A percentile compares a stretch with the other conserved stretches of the same genome.
Conservation (phyloP, 2,888 invertebrate genomes). For the Sinotaia quadrata region DNA sequence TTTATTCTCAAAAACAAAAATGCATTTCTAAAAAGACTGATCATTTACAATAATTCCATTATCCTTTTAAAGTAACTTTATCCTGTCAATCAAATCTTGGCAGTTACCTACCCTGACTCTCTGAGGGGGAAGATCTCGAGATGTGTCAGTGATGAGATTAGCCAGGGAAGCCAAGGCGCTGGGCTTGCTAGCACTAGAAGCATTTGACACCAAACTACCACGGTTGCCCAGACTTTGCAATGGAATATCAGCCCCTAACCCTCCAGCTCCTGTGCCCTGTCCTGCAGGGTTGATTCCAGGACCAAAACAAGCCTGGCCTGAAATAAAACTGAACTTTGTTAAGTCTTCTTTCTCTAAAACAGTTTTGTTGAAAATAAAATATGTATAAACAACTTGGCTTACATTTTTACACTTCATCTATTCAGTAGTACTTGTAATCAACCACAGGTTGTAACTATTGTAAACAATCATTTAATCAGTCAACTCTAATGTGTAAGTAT, state of each 20-base stretch:
- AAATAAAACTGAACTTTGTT: no score
- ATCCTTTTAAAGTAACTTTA: not conserved
- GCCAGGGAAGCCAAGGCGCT: constrained; percentile 86
- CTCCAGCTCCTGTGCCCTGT: not conserved
- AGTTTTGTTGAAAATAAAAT: no score
- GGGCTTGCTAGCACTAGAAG: constrained; percentile 82
- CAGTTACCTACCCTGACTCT: constrained; percentile 75
- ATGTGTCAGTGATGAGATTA: constrained; percentile 77
- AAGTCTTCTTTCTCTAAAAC: no score
- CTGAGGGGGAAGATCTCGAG: constrained; percentile 74
- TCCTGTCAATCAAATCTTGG: not conserved
- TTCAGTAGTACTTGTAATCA: no score
- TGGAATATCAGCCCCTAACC: constrained; percentile 74
- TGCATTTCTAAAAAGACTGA: no score
- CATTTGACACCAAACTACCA: constrained; percentile 85
- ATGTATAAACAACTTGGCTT: no score
- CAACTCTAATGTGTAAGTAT: no score
- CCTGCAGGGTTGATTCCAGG: constrained; percentile 24
- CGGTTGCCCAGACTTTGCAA: constrained; percentile 78
- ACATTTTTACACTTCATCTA: no score
- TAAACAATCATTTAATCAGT: no score
- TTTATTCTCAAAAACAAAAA: not conserved
- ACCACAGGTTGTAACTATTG: no score
- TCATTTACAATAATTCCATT: not conserved
- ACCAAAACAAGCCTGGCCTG: constrained; percentile 27